Percentiles rank a stretch among this genome's conserved stretches.
Evolutionary conservation across 2,113 vertebrate genomes (phyloP).

Genomic region (Thomomys bottae): DNA sequence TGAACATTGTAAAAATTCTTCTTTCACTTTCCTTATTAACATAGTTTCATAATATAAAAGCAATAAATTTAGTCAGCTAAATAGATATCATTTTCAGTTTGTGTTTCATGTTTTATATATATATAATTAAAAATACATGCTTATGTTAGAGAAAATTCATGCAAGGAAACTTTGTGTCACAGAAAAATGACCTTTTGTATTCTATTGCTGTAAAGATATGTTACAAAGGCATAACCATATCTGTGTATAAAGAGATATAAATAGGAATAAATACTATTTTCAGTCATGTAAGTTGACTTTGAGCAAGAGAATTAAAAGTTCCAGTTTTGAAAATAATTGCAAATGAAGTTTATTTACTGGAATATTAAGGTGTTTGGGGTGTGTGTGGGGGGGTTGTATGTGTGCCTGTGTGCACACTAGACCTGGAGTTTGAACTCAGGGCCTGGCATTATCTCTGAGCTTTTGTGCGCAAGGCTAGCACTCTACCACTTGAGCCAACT

Average conservation of each 20-base stretch:
- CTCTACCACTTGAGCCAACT: too few relatives aligned
- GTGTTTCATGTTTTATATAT: neutral
- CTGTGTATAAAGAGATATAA: neutral
- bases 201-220: neutral
- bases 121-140: neutral
- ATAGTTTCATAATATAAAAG: neutral
- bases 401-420: too few relatives aligned
- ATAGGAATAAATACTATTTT: neutral
- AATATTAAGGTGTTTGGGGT: too few relatives aligned
- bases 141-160: neutral
- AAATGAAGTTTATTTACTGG: neutral
- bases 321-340: neutral
- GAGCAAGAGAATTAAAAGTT: neutral
- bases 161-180: neutral
- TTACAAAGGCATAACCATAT: neutral
- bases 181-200: neutral
- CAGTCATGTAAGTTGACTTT: neutral
- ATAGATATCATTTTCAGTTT: neutral
- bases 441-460: too few relatives aligned
- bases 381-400: too few relatives aligned
- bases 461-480: too few relatives aligned
- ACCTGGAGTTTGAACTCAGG: too few relatives aligned
- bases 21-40: neutral
- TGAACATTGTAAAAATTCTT: neutral
- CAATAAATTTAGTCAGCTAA: neutral